Base-by-base conservation (phyloP, 2,888 invertebrate species). In the Ctenicera cuprea region DNA sequence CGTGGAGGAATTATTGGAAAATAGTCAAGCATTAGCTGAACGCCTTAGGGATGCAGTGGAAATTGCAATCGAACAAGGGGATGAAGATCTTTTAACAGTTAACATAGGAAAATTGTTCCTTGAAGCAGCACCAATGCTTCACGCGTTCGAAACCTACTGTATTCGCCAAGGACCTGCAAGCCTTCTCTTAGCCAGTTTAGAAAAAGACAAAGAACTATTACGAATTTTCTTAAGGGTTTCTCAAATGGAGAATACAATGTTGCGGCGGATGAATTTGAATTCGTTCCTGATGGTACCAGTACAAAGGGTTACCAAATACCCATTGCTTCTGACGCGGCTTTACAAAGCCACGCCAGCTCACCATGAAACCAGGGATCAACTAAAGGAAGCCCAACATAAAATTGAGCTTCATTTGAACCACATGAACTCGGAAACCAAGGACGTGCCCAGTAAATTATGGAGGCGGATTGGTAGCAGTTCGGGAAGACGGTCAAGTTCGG, bases 211-310 rank as follows among this genome's bases (percentile, higher is more conserved):
- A 87, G 97, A 98, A 86, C 90, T 98, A 70, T 89, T 98, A 79
- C 90, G 97, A 86, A 97, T 98, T 87, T 98, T 98, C 88, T 90
- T 98, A 73, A 93, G 96, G 86, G 98, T 97, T 72, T 97, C 97
- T 41, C 98, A 98, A 89, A 97, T 97, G 95, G 98, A 98, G 87
- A 98, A 98, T 86, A 92, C 95, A 18, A 94, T 97, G 76, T 88
- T 98, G 80, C 90, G 98, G 80, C 90, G 97, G 81, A 98, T 98
- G 97, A 97, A 97, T 87, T 90, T 98, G 59, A 97, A 97, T 88
- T 97, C 98, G n/a, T 98, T 98, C 88, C 91, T 98, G 69, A 98
- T 98, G 97, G 97, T 96, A 82, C 98, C 98, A 78, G 97, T 98
- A 77, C 98, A 98, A 89, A 91, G 98, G 87, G 97, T 98, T 82